phyloP scores from a whole-genome alignment of 2,888 invertebrate species.

The Synergus japonicus region DNA sequence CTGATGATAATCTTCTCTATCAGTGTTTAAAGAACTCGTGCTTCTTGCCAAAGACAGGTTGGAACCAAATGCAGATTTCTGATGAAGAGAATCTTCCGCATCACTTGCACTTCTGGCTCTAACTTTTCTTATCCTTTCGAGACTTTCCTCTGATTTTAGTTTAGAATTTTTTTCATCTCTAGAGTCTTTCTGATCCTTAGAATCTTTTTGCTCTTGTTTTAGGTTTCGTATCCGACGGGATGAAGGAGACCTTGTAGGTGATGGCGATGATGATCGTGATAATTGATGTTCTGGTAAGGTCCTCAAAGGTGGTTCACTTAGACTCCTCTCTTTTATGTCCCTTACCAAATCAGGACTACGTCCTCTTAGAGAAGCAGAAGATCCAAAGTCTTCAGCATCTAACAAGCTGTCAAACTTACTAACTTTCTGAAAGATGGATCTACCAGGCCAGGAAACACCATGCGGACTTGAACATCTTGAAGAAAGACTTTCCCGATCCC shows the following conservation, averaged over 20 bases:
- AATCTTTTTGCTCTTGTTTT: slow-evolving; percentile 64
- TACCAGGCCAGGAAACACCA: slow-evolving; percentile 82
- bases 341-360: slow-evolving; percentile 73
- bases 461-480: slow-evolving; percentile 80
- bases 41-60: slow-evolving; percentile 74
- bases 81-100: slow-evolving; percentile 75
- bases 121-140: background rate
- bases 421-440: slow-evolving; percentile 72
- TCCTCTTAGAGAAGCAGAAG: slow-evolving; percentile 67
- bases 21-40: slow-evolving; percentile 77
- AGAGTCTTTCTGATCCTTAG: background rate
- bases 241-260: slow-evolving; percentile 83
- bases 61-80: slow-evolving; percentile 61
- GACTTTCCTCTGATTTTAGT: slow-evolving; percentile 53
- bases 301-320: slow-evolving; percentile 83
- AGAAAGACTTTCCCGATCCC: slow-evolving; percentile 81
- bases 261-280: slow-evolving; percentile 79
- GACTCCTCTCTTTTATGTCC: slow-evolving; percentile 80
- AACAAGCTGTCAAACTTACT: slow-evolving; percentile 73
- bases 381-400: slow-evolving; percentile 73
- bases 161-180: background rate
- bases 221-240: slow-evolving; percentile 82
- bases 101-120: slow-evolving; percentile 84
- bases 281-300: slow-evolving; percentile 68
- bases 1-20: slow-evolving; percentile 83